A percentile compares a stretch with the other conserved stretches of the same genome.
These are phyloP conservation scores for Coilia nasus DNA, from an alignment of 2,797 vertebrate genomes.

Conservation along the genomic window DNA sequence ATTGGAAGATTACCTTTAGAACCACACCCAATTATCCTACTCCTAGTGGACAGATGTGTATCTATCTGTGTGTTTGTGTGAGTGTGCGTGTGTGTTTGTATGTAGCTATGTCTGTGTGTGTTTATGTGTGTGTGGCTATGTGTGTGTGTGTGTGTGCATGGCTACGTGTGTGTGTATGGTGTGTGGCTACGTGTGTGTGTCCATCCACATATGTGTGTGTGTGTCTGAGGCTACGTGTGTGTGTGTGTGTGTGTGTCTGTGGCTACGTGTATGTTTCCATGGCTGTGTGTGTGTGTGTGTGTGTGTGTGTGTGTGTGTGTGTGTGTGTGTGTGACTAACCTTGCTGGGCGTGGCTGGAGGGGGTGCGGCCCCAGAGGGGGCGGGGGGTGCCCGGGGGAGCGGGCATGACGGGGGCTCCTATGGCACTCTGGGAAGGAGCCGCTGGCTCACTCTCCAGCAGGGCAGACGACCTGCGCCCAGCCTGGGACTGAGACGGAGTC, in stretches of 20 bases:
- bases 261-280: too few species aligned
- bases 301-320: not conserved
- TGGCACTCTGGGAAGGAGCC: constrained; percentile 82
- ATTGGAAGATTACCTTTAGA: too few species aligned
- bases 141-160: not conserved
- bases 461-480: constrained; percentile 76
- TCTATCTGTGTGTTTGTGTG: too few species aligned
- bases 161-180: not conserved
- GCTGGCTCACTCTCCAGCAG: constrained; percentile 85
- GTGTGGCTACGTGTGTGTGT: not conserved
- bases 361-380: constrained; percentile 54
- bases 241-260: not conserved
- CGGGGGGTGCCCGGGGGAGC: constrained; percentile 74
- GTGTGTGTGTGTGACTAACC: constrained; percentile 64
- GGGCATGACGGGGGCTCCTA: constrained; percentile 85
- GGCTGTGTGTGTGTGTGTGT: not conserved
- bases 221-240: not conserved
- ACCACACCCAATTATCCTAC: too few species aligned
- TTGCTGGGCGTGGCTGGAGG: constrained; percentile 80
- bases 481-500: constrained; percentile 77
- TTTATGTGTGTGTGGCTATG: not conserved
- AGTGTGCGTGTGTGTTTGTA: too few species aligned
- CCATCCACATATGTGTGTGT: not conserved
- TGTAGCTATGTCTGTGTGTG: not conserved
- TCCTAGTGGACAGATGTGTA: too few species aligned